Percentiles rank a stretch among this genome's conserved stretches.
phyloP scores from a whole-genome alignment of 2,888 invertebrate genomes.

The Odontothrips loti region DNA sequence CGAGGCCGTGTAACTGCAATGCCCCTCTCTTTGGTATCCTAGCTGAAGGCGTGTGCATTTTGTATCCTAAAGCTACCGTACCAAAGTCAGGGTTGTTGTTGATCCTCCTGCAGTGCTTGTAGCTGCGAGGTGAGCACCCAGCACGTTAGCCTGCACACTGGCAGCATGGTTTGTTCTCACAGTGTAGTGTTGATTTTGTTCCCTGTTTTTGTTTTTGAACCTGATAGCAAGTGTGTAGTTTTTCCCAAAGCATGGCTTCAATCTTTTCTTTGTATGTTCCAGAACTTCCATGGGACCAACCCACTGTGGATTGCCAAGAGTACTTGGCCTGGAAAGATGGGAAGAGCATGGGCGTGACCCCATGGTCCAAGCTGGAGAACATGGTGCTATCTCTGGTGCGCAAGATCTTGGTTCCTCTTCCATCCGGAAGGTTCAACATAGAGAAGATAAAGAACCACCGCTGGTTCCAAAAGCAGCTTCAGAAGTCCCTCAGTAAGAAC shows the following conservation, averaged over 20 bases:
- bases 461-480: constrained; percentile 54
- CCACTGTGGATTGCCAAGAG: constrained; percentile 63
- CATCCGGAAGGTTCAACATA: constrained; percentile 62
- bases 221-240: neutral
- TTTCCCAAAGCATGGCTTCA: constrained; percentile 37
- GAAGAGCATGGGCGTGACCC: constrained; percentile 61
- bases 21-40: constrained; percentile 45
- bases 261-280: constrained; percentile 42
- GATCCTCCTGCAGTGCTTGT: constrained; percentile 20
- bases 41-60: constrained; percentile 44
- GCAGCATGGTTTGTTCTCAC: constrained; percentile 27
- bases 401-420: constrained; percentile 66
- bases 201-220: neutral
- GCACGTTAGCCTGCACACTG: constrained; percentile 11
- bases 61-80: constrained; percentile 44
- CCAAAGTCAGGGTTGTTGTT: constrained; percentile 41
- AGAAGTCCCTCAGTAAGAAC: constrained; percentile 47
- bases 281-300: constrained; percentile 96
- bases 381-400: constrained; percentile 69
- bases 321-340: constrained; percentile 70
- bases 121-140: constrained; percentile 1
- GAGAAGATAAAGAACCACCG: constrained; percentile 67
- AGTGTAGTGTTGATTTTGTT: neutral
- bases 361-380: constrained; percentile 78
- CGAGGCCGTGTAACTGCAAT: neutral